Percentiles rank a stretch among this genome's conserved stretches.
phyloP scores from a whole-genome alignment of 2,888 invertebrate species.

The Phrixothrix hirtus region DNA sequence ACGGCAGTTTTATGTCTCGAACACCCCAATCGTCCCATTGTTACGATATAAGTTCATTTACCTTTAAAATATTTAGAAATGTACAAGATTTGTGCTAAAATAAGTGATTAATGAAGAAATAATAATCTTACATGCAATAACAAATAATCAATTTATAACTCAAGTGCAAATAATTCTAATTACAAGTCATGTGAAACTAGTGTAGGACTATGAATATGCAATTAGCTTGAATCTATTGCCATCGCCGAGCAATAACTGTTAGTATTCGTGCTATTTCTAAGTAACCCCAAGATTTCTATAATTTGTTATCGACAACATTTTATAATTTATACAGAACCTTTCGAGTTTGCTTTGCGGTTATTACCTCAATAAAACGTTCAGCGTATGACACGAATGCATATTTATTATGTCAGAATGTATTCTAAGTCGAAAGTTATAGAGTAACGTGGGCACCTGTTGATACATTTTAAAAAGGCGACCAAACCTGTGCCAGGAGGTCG shows the following conservation, averaged over 20 bases:
- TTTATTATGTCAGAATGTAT: constrained; percentile 37
- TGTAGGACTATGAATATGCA: constrained; percentile 55
- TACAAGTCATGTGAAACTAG: constrained; percentile 51
- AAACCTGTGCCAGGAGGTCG: constrained; percentile 30
- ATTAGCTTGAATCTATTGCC: constrained; percentile 52
- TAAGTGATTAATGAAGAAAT: background rate
- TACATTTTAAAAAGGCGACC: constrained; percentile 32
- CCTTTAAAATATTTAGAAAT: too few species aligned
- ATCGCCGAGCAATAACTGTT: constrained; percentile 52
- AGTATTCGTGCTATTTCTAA: constrained; percentile 10
- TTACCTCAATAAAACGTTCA: constrained; percentile 37
- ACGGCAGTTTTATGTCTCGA: too few species aligned
- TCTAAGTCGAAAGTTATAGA: constrained; percentile 33
- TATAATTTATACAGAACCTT: constrained; percentile 18
- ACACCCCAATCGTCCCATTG: too few species aligned
- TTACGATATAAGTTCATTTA: too few species aligned
- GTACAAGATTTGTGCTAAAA: too few species aligned
- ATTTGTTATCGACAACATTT: constrained; percentile 14
- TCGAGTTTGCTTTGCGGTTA: constrained; percentile 21
- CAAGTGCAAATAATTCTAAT: constrained; percentile 53
- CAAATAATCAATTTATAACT: constrained; percentile 51
- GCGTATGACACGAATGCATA: constrained; percentile 42
- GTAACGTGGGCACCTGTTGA: constrained; percentile 36
- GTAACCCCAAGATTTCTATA: constrained; percentile 6
- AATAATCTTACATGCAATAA: constrained; percentile 40